phyloP scores from a whole-genome alignment of 2,888 invertebrate species.

The Drosophila acutilabella region DNA sequence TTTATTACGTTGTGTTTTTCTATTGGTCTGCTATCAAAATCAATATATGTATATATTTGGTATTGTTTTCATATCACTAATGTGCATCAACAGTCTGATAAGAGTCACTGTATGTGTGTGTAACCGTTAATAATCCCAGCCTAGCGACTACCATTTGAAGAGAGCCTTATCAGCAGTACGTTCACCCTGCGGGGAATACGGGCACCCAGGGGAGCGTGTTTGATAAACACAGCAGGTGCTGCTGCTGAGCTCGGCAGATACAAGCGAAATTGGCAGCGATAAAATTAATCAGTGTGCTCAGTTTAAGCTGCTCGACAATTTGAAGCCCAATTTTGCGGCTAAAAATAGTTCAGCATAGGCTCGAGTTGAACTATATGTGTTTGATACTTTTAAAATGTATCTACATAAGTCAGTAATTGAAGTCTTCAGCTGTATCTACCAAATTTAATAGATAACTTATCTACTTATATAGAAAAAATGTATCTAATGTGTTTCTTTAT shows the following conservation, averaged over 20 bases:
- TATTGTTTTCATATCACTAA: slow-evolving; percentile 4
- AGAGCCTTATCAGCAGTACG: slow-evolving; percentile 8
- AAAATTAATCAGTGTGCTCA: not conserved
- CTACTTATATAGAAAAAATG: no score
- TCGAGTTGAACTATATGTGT: no score
- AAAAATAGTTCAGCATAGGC: no score
- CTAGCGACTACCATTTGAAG: slow-evolving; percentile 12
- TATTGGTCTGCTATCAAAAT: not conserved
- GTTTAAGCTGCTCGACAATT: not conserved
- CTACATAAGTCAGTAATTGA: no score
- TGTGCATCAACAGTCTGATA: slow-evolving; percentile 2
- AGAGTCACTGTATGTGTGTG: not conserved
- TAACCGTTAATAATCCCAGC: slow-evolving; percentile 9
- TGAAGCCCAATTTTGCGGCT: no score
- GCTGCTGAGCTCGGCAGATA: not conserved
- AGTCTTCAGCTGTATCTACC: no score
- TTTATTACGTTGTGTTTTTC: not conserved
- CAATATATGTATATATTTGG: slow-evolving; percentile 2
- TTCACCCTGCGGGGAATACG: not conserved
- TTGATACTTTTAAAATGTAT: no score
- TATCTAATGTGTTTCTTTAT: no score
- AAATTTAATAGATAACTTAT: no score
- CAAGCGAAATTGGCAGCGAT: not conserved
- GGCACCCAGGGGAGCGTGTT: not conserved
- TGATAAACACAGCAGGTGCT: slow-evolving; percentile 7